phyloP scores from a whole-genome alignment of 2,797 vertebrate genomes.

The Danio aesculapii region DNA sequence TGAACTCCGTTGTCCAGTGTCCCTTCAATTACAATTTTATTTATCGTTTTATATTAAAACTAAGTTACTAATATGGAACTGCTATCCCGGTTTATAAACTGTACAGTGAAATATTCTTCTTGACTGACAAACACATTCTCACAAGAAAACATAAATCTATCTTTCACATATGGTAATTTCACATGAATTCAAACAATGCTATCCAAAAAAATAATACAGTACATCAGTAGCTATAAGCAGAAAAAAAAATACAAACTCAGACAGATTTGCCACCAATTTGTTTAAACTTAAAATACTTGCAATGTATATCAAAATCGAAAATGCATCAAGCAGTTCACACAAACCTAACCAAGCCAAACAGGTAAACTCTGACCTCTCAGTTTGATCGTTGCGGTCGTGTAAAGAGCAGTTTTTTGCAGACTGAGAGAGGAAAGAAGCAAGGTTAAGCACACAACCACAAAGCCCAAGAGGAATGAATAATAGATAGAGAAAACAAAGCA shows the following conservation, averaged over 20 bases:
- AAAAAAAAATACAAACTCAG: background rate
- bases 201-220: background rate
- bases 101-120: too few species aligned
- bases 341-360: background rate
- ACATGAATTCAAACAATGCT: background rate
- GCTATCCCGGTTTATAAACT: too few species aligned
- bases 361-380: background rate
- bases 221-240: background rate
- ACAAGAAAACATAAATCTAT: background rate
- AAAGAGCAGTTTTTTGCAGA: background rate
- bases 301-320: background rate
- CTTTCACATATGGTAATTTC: background rate
- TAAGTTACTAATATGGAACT: too few species aligned
- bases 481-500: constrained; percentile 22
- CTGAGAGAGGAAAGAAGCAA: constrained; percentile 6
- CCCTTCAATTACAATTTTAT: too few species aligned
- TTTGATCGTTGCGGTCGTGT: constrained; percentile 25
- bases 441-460: constrained; percentile 30
- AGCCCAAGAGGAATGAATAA: constrained; percentile 35
- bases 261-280: background rate
- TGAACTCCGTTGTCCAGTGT: too few species aligned
- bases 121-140: too few species aligned
- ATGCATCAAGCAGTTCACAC: background rate
- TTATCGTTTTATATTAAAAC: too few species aligned
- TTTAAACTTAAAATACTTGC: background rate